These are phyloP conservation scores for Trichoplusia ni DNA, from an alignment of 1,140 invertebrate species.

Conservation along the genomic window DNA sequence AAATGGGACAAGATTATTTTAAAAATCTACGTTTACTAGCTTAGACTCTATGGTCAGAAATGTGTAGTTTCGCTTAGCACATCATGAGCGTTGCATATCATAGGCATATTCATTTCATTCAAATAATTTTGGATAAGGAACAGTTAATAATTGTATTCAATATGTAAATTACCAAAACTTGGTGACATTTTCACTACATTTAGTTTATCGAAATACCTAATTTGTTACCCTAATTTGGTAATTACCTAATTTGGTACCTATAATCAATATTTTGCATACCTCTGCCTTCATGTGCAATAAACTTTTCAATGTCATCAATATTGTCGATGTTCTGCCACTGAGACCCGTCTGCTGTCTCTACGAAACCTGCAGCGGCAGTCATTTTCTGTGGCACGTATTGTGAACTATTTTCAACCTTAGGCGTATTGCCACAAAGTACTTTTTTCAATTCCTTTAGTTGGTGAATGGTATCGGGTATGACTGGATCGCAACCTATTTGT, in stretches of 20 bases:
- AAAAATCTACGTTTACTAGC: too few species aligned
- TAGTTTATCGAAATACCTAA: too few species aligned
- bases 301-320: conserved; percentile 48
- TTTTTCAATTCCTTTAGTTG: conserved; percentile 46
- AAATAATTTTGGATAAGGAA: too few species aligned
- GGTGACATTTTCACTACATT: too few species aligned
- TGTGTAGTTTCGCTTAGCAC: too few species aligned
- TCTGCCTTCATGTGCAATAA: conserved; percentile 17
- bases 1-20: too few species aligned
- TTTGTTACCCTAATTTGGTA: too few species aligned
- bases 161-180: too few species aligned
- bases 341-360: conserved; percentile 37
- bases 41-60: too few species aligned
- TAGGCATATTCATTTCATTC: too few species aligned
- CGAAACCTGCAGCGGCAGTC: not conserved
- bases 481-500: conserved; percentile 48
- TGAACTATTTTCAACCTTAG: conserved; percentile 48
- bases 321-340: conserved; percentile 56
- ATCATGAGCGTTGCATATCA: too few species aligned
- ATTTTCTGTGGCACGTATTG: conserved; percentile 37
- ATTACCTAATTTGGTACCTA: not conserved
- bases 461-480: conserved; percentile 40
- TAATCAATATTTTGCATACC: not conserved
- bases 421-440: conserved; percentile 30
- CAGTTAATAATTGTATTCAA: too few species aligned